Conservation (phyloP, 2,113 vertebrate genomes). For the Uria aalge region DNA sequence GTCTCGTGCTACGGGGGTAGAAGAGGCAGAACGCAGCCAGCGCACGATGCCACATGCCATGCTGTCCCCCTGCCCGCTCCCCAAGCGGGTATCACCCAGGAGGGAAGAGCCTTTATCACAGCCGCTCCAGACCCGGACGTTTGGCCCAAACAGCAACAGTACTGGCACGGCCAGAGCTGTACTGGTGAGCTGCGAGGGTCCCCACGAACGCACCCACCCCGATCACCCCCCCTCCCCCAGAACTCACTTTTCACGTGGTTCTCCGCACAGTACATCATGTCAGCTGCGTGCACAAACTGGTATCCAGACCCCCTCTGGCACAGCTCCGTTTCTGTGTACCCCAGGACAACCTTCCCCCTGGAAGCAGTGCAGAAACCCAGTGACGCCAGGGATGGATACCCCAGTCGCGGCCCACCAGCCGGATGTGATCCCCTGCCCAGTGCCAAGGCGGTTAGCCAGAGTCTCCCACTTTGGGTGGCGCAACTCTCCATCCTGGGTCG, state of each 20-base stretch:
- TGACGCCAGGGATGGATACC: neutral
- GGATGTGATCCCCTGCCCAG: neutral
- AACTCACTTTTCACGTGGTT: constrained; percentile 77
- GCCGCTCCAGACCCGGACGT: accelerated
- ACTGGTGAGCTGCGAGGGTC: neutral
- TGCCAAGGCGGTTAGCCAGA: neutral
- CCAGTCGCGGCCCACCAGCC: neutral
- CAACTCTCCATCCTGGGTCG: neutral
- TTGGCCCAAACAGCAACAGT: neutral
- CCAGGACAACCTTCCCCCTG: constrained; percentile 63
- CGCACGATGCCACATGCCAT: accelerated
- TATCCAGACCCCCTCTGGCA: constrained; percentile 77
- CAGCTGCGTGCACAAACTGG: constrained; percentile 79
- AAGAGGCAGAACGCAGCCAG: neutral
- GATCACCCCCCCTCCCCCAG: accelerated
- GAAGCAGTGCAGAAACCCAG: neutral
- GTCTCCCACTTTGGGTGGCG: too few species aligned
- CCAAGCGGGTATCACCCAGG: accelerated
- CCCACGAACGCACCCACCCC: accelerated
- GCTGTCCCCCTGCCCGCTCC: neutral
- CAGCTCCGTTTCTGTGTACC: constrained; percentile 78
- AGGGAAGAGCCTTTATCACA: neutral
- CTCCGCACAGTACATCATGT: constrained; percentile 82
- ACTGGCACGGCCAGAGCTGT: neutral
- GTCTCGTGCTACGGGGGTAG: accelerated